Conservation (phyloP, 1,140 invertebrate species). For the Listronotus bonariensis region DNA sequence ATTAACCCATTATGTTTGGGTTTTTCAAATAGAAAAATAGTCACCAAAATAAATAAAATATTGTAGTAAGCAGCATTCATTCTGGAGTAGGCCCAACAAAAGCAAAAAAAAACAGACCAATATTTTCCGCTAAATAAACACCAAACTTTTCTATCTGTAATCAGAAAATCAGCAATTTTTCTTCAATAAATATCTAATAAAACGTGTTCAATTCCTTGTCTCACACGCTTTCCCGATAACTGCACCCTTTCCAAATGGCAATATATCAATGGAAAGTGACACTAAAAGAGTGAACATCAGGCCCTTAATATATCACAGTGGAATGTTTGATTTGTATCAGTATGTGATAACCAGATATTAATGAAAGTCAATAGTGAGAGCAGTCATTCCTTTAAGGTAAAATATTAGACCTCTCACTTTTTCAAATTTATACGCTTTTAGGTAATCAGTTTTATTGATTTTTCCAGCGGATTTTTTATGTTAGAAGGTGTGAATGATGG, state of each 20-base stretch:
- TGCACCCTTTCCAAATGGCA: constrained; percentile 14
- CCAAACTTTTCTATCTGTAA: background rate
- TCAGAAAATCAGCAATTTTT: constrained; percentile 21
- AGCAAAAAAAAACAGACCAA: too few relatives aligned
- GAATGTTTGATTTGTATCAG: constrained; percentile 26
- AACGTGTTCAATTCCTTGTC: constrained; percentile 16
- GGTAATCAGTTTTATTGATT: constrained; percentile 38
- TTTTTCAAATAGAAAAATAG: too few relatives aligned
- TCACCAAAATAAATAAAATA: too few relatives aligned
- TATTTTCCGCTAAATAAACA: too few relatives aligned
- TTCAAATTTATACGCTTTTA: constrained; percentile 30
- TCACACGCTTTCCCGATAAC: constrained; percentile 22
- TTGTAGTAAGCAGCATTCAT: too few relatives aligned
- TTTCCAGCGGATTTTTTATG: constrained; percentile 26
- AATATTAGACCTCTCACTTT: constrained; percentile 12
- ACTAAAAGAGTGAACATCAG: constrained; percentile 17
- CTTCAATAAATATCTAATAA: constrained; percentile 14
- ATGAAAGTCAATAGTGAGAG: constrained; percentile 21
- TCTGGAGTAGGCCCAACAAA: too few relatives aligned
- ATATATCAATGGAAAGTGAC: constrained; percentile 25
- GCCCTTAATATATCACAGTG: constrained; percentile 21
- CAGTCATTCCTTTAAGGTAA: constrained; percentile 18
- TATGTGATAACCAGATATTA: constrained; percentile 27
- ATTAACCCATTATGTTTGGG: too few relatives aligned
- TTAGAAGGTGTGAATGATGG: constrained; percentile 27